Percentiles rank a stretch among this genome's conserved stretches.
Conservation (phyloP, 2,113 vertebrate species). For the Balaeniceps rex region DNA sequence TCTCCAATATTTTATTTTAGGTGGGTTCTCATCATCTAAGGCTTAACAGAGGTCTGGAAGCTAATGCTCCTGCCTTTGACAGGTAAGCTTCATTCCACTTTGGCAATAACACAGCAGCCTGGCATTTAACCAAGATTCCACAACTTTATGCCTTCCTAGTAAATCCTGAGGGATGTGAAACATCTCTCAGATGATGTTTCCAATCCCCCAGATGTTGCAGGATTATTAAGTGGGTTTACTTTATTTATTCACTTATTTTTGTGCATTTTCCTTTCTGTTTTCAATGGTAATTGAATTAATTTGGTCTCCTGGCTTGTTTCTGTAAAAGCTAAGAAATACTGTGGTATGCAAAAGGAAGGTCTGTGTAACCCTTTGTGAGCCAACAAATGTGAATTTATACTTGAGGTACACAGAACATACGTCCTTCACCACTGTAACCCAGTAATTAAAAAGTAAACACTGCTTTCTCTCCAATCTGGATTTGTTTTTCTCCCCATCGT, state of each 20-base stretch:
- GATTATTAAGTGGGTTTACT: not conserved
- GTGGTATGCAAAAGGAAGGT: not conserved
- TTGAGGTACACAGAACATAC: not conserved
- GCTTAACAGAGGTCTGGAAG: slow-evolving; percentile 80
- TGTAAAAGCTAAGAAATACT: not conserved
- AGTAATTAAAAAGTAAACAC: not conserved
- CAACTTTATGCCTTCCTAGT: not conserved
- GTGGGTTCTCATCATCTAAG: slow-evolving; percentile 79
- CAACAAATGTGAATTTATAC: not conserved
- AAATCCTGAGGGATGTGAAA: not conserved
- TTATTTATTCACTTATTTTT: not conserved
- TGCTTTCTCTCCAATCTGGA: not conserved
- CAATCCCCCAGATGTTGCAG: not conserved
- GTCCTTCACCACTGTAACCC: not conserved
- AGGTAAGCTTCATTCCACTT: slow-evolving; percentile 62
- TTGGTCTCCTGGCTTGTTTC: not conserved
- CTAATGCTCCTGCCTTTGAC: slow-evolving; percentile 82
- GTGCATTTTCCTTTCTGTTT: not conserved
- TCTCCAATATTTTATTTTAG: slow-evolving; percentile 48
- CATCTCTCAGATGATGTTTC: not conserved
- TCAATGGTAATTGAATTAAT: not conserved
- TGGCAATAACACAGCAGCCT: not conserved
- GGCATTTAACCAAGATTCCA: not conserved
- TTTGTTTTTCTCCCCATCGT: not conserved
- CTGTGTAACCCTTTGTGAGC: not conserved